These are phyloP conservation scores for Tragelaphus oryx DNA, from an alignment of 2,797 vertebrate genomes.

Conservation along the genomic window DNA sequence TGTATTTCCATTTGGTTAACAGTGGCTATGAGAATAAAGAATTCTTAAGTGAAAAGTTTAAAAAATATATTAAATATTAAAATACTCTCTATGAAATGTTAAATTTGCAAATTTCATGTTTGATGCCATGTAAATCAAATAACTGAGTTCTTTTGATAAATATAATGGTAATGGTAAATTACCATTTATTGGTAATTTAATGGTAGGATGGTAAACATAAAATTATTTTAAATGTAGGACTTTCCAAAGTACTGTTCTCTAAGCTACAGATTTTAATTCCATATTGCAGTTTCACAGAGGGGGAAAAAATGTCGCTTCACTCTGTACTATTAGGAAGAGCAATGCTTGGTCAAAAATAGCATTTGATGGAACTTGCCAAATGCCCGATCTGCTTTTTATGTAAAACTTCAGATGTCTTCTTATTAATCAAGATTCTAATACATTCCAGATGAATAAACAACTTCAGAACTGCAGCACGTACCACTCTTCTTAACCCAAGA, in stretches of 20 bases:
- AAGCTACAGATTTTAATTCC: slow-evolving; percentile 7
- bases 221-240: neutral
- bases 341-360: slow-evolving; percentile 82
- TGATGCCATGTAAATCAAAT: neutral
- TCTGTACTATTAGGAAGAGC: slow-evolving; percentile 44
- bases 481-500: slow-evolving; percentile 79
- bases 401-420: slow-evolving; percentile 91
- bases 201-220: neutral
- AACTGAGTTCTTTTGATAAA: neutral
- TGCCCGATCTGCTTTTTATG: slow-evolving; percentile 84
- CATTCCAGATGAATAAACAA: slow-evolving; percentile 98
- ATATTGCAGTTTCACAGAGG: neutral
- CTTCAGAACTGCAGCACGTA: slow-evolving; percentile 84
- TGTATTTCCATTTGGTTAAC: neutral
- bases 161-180: neutral
- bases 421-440: slow-evolving; percentile 96
- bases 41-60: neutral
- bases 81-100: neutral
- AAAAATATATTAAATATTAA: neutral
- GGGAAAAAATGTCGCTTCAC: neutral
- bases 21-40: neutral
- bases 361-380: slow-evolving; percentile 83
- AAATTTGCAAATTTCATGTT: neutral
- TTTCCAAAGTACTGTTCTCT: neutral
- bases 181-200: neutral